Evolutionary conservation across 2,113 vertebrate genomes (phyloP).

Genomic region (Prunella himalayana): DNA sequence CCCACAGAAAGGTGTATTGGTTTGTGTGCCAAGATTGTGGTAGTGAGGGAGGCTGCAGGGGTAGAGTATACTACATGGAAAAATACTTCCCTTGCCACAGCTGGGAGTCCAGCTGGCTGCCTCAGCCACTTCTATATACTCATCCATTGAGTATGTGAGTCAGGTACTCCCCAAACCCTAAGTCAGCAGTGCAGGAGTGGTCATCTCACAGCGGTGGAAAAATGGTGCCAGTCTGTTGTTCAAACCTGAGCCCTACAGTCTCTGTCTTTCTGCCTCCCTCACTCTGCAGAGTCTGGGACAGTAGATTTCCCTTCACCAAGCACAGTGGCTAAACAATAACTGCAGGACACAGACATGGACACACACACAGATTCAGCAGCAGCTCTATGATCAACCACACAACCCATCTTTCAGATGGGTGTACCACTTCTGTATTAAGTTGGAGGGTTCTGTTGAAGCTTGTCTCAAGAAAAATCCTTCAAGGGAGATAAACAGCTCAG

Average conservation of each 20-base stretch:
- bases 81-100: not conserved
- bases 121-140: not conserved
- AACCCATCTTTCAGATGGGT: accelerated
- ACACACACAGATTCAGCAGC: not conserved
- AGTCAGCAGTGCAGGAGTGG: accelerated
- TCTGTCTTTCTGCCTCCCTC: accelerated
- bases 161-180: not conserved
- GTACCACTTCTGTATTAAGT: not conserved
- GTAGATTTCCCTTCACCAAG: not conserved
- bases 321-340: not conserved
- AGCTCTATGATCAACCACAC: accelerated
- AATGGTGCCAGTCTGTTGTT: not conserved
- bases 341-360: not conserved
- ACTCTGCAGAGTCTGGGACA: not conserved
- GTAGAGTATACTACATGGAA: not conserved
- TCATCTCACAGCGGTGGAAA: not conserved
- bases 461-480: not conserved
- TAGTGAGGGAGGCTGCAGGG: not conserved
- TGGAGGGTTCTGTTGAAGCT: not conserved
- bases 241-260: not conserved
- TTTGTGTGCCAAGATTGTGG: not conserved
- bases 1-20: not conserved
- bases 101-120: not conserved
- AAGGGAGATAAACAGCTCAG: not conserved
- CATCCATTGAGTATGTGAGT: not conserved